Evolutionary conservation across 2,113 vertebrate genomes (phyloP), one percentile per base, ranked within the genome.

Genomic region (Lynx canadensis): DNA sequence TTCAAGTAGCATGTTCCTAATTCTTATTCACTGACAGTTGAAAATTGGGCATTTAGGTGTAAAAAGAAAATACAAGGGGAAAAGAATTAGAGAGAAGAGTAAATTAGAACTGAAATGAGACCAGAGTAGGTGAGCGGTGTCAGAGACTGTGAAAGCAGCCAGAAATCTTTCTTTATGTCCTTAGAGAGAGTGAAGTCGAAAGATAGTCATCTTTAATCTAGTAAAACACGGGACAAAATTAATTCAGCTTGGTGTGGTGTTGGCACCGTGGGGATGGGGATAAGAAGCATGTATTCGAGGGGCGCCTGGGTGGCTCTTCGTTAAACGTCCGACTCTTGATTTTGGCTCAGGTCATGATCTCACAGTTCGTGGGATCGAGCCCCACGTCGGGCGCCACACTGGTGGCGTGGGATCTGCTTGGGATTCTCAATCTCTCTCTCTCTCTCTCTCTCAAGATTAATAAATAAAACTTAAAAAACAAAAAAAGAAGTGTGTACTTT

Each of bases 11-110:
- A 0, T 69, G 31, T 74, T 93, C 27, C 81, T 79, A 84, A 94
- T 83, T 94, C 79, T 86, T 78, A 91, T 76, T 90, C 80, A 80
- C 71, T 57, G 84, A 87, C n/a, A 71, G 65, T 50, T 52, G 48
- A 90, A 97, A 66, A 86, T 60, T 73, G 45, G 55, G 36, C 41
- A 57, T 94, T 57, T 93, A 71, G 80, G 79, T 92, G 6, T 89
- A 81, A 95, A 89, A 83, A 76, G 41, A 95, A 96, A 96, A 83
- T 19, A 13, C 21, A 71, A 50, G 10, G 19, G 15, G 52, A 63
- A 84, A 87, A 81, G 27, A 83, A 69, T 55, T 68, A 82, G 82
- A 92, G 60, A 79, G 38, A 68, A 89, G 65, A 63, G 48, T 65
- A 91, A 76, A 73, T 83, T 66, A 60, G 50, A 92, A 69, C 21